phyloP scores from a whole-genome alignment of 2,113 vertebrate species.

The Sorex fumeus region DNA sequence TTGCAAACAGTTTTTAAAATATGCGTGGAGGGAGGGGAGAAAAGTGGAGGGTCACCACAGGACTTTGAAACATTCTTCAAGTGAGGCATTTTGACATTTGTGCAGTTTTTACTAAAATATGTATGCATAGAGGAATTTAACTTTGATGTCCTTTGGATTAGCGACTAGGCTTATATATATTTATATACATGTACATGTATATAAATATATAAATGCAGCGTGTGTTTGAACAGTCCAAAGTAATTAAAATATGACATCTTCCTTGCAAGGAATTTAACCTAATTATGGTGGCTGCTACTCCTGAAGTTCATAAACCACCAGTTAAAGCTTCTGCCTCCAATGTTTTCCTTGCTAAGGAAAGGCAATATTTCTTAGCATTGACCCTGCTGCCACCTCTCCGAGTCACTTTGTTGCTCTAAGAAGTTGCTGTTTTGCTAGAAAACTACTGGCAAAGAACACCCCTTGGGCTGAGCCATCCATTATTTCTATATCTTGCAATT shows the following conservation, averaged over 20 bases:
- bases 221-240: constrained; percentile 80
- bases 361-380: constrained; percentile 91
- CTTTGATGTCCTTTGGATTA: constrained; percentile 72
- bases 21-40: not conserved
- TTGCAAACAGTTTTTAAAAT: constrained; percentile 66
- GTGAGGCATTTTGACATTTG: constrained; percentile 67
- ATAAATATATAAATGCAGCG: not conserved
- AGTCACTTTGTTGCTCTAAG: constrained; percentile 91
- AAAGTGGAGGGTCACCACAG: constrained; percentile 64
- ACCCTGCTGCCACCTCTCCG: constrained; percentile 90
- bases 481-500: constrained; percentile 88
- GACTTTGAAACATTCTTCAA: constrained; percentile 82
- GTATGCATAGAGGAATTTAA: constrained; percentile 51
- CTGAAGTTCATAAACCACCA: constrained; percentile 80
- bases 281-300: constrained; percentile 71
- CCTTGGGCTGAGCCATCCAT: constrained; percentile 91
- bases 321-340: constrained; percentile 79
- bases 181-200: not conserved
- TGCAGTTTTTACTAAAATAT: constrained; percentile 36
- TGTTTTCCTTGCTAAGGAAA: constrained; percentile 83
- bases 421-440: constrained; percentile 92
- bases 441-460: constrained; percentile 90
- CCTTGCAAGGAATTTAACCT: constrained; percentile 74
- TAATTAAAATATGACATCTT: constrained; percentile 83
- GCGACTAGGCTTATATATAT: not conserved